A percentile compares a stretch with the other conserved stretches of the same genome.
phyloP scores from a whole-genome alignment of 2,113 vertebrate genomes.

The Barnardius zonarius region DNA sequence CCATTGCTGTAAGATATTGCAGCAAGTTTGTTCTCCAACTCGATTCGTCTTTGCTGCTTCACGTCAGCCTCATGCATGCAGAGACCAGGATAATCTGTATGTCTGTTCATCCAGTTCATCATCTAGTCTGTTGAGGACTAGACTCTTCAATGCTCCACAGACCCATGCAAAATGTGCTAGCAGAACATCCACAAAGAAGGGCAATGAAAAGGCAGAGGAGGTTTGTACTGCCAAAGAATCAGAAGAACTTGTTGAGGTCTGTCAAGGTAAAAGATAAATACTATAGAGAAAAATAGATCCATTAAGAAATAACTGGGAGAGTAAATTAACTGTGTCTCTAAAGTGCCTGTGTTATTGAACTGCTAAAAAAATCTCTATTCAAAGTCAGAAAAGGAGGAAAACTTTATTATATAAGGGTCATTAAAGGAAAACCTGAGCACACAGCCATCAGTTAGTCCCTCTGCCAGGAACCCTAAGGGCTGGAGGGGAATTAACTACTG shows the following conservation, averaged over 20 bases:
- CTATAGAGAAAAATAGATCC: constrained; percentile 6
- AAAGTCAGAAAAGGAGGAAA: constrained; percentile 45
- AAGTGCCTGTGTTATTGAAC: constrained; percentile 46
- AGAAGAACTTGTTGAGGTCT: neutral
- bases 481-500: neutral
- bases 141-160: neutral
- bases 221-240: neutral
- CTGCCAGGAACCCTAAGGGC: neutral
- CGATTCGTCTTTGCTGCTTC: neutral
- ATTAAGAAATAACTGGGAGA: constrained; percentile 37
- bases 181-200: neutral
- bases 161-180: neutral
- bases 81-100: neutral
- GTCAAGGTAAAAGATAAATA: neutral
- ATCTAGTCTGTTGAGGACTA: neutral
- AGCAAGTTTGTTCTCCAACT: neutral
- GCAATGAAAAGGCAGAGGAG: neutral
- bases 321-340: constrained; percentile 44
- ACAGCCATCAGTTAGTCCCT: neutral
- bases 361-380: constrained; percentile 49
- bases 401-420: constrained; percentile 23
- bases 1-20: neutral
- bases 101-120: neutral
- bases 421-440: constrained; percentile 14
- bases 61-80: fast-evolving